Percentiles rank a stretch among this genome's conserved stretches.
Conservation (phyloP, 2,888 invertebrate species). For the Busseola fusca region DNA sequence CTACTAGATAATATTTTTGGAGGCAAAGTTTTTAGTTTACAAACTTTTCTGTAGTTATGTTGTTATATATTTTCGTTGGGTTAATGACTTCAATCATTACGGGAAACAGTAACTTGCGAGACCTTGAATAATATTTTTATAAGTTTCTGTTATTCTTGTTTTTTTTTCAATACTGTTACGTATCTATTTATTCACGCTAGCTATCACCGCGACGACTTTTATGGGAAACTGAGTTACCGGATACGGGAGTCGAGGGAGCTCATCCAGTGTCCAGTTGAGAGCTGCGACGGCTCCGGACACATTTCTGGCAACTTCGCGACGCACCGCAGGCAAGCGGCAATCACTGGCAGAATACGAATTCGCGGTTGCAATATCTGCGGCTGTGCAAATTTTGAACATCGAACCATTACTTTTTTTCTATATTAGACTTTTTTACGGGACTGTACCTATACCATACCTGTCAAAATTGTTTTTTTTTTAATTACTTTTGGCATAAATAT, state of each 20-base stretch:
- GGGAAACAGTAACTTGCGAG: slow-evolving; percentile 61
- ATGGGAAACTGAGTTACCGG: slow-evolving; percentile 84
- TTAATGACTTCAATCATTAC: slow-evolving; percentile 70
- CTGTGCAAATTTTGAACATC: slow-evolving; percentile 61
- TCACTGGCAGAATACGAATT: slow-evolving; percentile 52
- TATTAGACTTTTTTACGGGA: background rate
- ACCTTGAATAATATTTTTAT: slow-evolving; percentile 55
- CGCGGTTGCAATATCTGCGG: slow-evolving; percentile 49
- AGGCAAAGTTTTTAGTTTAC: slow-evolving; percentile 62
- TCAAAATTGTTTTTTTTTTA: background rate
- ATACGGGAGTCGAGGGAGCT: slow-evolving; percentile 92
- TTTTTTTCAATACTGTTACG: slow-evolving; percentile 62
- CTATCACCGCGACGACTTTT: slow-evolving; percentile 82
- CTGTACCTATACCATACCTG: background rate
- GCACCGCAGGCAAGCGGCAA: slow-evolving; percentile 93
- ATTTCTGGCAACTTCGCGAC: slow-evolving; percentile 96
- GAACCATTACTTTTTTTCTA: slow-evolving; percentile 29
- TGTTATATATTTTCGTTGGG: slow-evolving; percentile 62
- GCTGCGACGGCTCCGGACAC: slow-evolving; percentile 96
- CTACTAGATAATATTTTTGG: slow-evolving; percentile 70
- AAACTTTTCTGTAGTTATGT: slow-evolving; percentile 57
- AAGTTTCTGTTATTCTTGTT: slow-evolving; percentile 48
- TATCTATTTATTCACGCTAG: slow-evolving; percentile 78
- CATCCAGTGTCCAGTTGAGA: slow-evolving; percentile 93
- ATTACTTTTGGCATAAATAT: background rate